phyloP scores from a whole-genome alignment of 2,113 vertebrate genomes.

The Perccottus glenii region DNA sequence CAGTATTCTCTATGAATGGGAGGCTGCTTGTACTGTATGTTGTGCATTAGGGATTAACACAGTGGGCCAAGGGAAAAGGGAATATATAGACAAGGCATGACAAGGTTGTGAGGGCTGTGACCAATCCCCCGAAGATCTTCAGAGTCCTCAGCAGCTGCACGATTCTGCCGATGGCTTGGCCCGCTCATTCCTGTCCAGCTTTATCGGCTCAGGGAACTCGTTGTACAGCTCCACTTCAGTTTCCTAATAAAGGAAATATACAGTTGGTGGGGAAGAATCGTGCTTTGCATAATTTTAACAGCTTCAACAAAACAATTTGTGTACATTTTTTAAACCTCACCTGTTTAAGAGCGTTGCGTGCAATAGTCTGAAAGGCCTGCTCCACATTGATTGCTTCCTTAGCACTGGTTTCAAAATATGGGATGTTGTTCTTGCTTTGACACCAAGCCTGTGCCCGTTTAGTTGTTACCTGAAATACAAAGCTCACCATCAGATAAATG shows the following conservation, averaged over 20 bases:
- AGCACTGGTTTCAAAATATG: slow-evolving; percentile 96
- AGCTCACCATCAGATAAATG: neutral
- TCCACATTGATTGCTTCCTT: slow-evolving; percentile 98
- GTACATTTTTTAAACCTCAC: slow-evolving; percentile 58
- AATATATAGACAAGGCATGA: slow-evolving; percentile 76
- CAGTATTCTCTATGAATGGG: slow-evolving; percentile 61
- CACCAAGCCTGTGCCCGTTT: slow-evolving; percentile 96
- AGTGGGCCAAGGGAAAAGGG: slow-evolving; percentile 75
- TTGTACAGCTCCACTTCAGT: slow-evolving; percentile 97
- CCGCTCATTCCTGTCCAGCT: slow-evolving; percentile 93
- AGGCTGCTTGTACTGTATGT: slow-evolving; percentile 63
- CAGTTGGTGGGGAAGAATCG: neutral
- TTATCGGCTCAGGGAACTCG: slow-evolving; percentile 95
- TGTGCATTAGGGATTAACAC: slow-evolving; percentile 66
- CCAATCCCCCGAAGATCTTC: slow-evolving; percentile 57
- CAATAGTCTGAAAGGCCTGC: slow-evolving; percentile 97
- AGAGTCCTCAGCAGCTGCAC: slow-evolving; percentile 92
- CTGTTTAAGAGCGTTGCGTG: slow-evolving; percentile 97
- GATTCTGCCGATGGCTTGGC: slow-evolving; percentile 87
- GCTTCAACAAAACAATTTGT: neutral
- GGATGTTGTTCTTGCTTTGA: slow-evolving; percentile 99
- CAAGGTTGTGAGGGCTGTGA: slow-evolving; percentile 53
- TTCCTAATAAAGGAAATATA: slow-evolving; percentile 77
- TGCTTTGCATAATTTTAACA: neutral
- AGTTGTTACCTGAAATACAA: slow-evolving; percentile 86